phyloP scores from a whole-genome alignment of 2,888 invertebrate genomes.

The Sialis fuliginosa region DNA sequence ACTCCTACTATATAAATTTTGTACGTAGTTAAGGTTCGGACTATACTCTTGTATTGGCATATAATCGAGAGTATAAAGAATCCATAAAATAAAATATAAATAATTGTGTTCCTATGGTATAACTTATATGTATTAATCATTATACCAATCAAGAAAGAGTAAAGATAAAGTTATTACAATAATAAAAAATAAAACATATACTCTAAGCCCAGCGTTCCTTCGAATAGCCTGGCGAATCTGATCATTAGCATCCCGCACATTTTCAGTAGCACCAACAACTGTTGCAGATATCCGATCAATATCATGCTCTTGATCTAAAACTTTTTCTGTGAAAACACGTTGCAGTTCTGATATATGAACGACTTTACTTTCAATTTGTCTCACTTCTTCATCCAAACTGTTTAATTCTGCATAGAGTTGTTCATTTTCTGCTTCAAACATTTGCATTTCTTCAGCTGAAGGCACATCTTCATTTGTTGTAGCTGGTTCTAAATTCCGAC shows the following conservation, averaged over 20 bases:
- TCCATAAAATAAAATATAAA: no score
- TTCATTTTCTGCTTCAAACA: constrained; percentile 84
- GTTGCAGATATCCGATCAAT: constrained; percentile 79
- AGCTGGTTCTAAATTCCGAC: constrained; percentile 1
- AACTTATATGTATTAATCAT: constrained; percentile 38
- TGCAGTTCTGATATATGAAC: constrained; percentile 90
- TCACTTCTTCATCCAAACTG: constrained; percentile 67
- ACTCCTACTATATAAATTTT: no score
- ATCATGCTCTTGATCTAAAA: constrained; percentile 84
- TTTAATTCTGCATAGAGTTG: constrained; percentile 75
- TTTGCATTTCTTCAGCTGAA: constrained; percentile 75
- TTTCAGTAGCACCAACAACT: constrained; percentile 84
- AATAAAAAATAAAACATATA: constrained; percentile 88
- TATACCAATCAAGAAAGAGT: constrained; percentile 97
- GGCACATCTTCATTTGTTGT: constrained; percentile 38
- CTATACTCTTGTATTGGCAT: no score
- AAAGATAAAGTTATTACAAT: constrained; percentile 91
- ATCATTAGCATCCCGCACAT: constrained; percentile 91
- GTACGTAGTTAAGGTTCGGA: no score
- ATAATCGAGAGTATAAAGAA: no score
- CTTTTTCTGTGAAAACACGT: constrained; percentile 90
- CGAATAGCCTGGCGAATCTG: constrained; percentile 95
- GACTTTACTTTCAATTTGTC: constrained; percentile 79
- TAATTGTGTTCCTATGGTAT: no score
- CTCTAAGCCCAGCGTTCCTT: constrained; percentile 85